Evolutionary conservation across 2,113 vertebrate species (phyloP), one percentile per base, ranked within the genome.

Genomic region (Rhynchomys soricoides): DNA sequence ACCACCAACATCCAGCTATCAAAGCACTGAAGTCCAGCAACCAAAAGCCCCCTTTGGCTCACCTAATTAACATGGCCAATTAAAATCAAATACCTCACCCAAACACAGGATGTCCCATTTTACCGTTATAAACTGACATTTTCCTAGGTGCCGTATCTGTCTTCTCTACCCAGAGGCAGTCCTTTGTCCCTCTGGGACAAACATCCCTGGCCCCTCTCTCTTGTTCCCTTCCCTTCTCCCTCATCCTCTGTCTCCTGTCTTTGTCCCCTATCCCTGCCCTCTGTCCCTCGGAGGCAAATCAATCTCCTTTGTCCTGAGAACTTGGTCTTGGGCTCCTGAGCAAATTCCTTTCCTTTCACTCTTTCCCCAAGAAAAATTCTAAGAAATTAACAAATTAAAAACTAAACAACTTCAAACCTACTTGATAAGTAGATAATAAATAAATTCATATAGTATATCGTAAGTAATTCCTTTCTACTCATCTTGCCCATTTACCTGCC

Each of bases 331-430:
- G 71, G 19, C 19, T 73, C 71, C 71, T 40, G 37, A 73, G 19
- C 71, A 21, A 40, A 73, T 37, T 22, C n/a, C 8, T 73, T 73
- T 4, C n/a, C 71, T 73, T 73, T 73, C n/a, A 73, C 19, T 40
- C 88, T 71, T 78, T 21, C 34, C 71, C 26, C 74, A 62, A 83
- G 6, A 70, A 93, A 90, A 89, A 78, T 52, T 40, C 48, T 68
- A 90, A 88, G 55, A 93, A 93, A 87, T 90, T 64, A 88, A 96
- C 48, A 64, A 50, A 89, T n/a, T n/a, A 64, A 45, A 48, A 40
- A 70, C 45, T 45, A 93, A 89, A 86, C 6, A 50, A 68, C 29
- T 82, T 82, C 55, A 91, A 62, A 62, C 55, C 43, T 68, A 87
- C 29, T 95, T 79, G 52, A 94, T 68, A 97, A 95, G 73, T 85